These are phyloP conservation scores for Atrichornis clamosus DNA, from an alignment of 2,113 vertebrate genomes.

Conservation along the genomic window DNA sequence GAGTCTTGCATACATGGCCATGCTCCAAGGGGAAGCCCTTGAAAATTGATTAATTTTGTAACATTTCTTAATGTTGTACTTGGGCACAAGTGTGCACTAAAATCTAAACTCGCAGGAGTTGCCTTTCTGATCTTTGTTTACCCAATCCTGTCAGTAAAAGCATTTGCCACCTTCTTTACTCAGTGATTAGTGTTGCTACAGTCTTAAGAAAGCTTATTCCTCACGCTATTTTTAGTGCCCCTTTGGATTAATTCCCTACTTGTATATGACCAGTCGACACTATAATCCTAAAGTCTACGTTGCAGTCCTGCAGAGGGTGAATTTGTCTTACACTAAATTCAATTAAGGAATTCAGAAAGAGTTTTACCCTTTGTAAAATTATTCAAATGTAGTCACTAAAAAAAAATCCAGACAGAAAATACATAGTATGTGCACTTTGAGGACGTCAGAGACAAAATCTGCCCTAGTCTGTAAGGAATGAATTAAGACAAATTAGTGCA, in stretches of 20 bases:
- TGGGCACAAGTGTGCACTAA: neutral
- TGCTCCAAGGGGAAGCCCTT: neutral
- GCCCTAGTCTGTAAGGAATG: neutral
- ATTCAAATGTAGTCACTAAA: neutral
- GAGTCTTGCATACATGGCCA: neutral
- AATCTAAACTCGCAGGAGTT: neutral
- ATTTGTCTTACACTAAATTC: neutral
- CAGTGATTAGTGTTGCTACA: neutral
- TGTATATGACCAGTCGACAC: neutral
- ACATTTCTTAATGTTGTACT: neutral
- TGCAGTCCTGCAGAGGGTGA: neutral
- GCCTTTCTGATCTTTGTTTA: neutral
- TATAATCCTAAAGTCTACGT: neutral
- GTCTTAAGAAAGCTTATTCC: neutral
- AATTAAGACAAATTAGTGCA: conserved; percentile 11
- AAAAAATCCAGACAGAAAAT: neutral
- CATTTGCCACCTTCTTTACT: neutral
- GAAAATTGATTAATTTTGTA: neutral
- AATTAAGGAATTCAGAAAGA: neutral
- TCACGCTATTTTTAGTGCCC: neutral
- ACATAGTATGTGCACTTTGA: neutral
- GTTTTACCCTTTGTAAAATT: neutral
- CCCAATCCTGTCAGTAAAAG: neutral
- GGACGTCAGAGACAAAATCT: neutral
- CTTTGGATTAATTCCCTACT: neutral